Conservation (phyloP, 2,797 vertebrate species). For the Bovichtus variegatus region DNA sequence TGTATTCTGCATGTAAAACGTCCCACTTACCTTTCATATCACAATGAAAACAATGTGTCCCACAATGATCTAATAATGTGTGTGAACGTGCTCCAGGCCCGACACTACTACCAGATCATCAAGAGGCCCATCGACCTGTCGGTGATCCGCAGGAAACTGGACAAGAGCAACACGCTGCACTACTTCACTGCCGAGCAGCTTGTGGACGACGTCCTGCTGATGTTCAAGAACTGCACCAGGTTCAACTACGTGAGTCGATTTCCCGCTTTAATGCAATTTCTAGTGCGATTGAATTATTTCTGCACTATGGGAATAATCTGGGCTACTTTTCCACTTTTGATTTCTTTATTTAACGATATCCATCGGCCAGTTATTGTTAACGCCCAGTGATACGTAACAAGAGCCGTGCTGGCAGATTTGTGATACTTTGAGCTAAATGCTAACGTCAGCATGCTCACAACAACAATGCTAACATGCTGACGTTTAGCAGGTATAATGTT, state of each 20-base stretch:
- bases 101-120: conserved; percentile 99
- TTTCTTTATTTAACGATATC: neutral
- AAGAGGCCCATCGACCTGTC: conserved; percentile 96
- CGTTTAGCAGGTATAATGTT: neutral
- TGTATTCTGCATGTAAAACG: neutral
- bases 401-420: too few relatives aligned
- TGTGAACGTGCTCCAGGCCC: conserved; percentile 84
- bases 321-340: neutral
- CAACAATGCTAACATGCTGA: too few relatives aligned
- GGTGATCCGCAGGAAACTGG: conserved; percentile 91
- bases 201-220: conserved; percentile 93
- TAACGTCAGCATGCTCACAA: too few relatives aligned
- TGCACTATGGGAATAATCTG: neutral
- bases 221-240: conserved; percentile 97
- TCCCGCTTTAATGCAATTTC: conserved; percentile 30
- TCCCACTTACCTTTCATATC: conserved; percentile 11
- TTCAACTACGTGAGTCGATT: conserved; percentile 92
- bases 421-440: too few relatives aligned
- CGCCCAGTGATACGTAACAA: too few relatives aligned
- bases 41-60: conserved; percentile 16
- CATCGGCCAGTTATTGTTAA: too few relatives aligned
- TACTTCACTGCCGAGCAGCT: conserved; percentile 92
- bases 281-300: conserved; percentile 29
- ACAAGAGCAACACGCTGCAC: conserved; percentile 88
- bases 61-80: conserved; percentile 1